Evolutionary conservation across 2,797 vertebrate genomes (phyloP), one percentile per base, ranked within the genome.

Genomic region (Dromococcyx pavoninus): DNA sequence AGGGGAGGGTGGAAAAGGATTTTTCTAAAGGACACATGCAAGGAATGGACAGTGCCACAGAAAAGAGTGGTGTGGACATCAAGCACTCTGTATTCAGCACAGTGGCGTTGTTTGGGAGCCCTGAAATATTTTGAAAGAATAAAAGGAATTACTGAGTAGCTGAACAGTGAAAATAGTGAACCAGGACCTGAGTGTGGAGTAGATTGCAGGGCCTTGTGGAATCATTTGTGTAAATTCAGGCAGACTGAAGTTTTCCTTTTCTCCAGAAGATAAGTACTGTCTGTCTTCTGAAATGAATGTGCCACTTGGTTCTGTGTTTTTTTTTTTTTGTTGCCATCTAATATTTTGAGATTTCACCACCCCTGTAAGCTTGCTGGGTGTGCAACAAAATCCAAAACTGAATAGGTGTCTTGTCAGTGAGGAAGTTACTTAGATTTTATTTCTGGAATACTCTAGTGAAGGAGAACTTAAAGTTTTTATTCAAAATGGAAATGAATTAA

Each of bases 291-390:
- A 32, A 33, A 27, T 61, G 11, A 37, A n/a, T 53, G 3, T 37
- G 8, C 81, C 4, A 3, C 13, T 53, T 74, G 18, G 15, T 61
- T 50, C n/a, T 67, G 21, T 2, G 2, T 0, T 0, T 14, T 54
- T 83, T 77, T 30, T 46, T 21, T 24, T 48, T 41, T 5, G 14
- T 72, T 75, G 10, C 18, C 19, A 10, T 67, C 2, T 35, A 9
- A n/a, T 48, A 5, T 60, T 73, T 54, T 88, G 61, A 57, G 30
- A 51, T 74, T 93, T 90, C 7, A 8, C 7, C 33, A 39, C 7
- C 5, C 32, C 27, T 53, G 24, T 53, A 53, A 53, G 9, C 23
- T 78, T 75, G 7, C 32, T 69, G 6, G 2, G 8, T 41, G 11
- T 44, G 33, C 41, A 39, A 6, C 17, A 62, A 70, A 71, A 30